phyloP scores from a whole-genome alignment of 2,797 vertebrate genomes.

The Arremon aurantiirostris region DNA sequence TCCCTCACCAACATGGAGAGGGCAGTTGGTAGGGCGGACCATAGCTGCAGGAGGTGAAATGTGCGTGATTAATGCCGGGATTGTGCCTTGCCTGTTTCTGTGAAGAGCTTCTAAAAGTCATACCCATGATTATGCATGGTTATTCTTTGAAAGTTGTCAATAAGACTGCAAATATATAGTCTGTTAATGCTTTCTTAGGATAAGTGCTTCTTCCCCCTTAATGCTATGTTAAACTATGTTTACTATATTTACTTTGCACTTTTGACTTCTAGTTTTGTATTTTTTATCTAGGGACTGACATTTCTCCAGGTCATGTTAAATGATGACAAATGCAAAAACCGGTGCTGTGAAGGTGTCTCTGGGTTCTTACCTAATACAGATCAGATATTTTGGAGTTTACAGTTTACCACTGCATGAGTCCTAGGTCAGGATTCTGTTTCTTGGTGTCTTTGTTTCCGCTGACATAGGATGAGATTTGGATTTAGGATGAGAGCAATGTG shows the following conservation, averaged over 20 bases:
- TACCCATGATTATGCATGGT: neutral
- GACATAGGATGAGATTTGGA: neutral
- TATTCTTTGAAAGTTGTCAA: neutral
- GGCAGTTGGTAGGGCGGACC: neutral
- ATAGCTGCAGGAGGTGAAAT: neutral
- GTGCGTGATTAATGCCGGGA: neutral
- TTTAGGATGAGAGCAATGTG: neutral
- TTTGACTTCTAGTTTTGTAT: neutral
- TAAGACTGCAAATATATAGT: neutral
- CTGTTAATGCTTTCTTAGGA: neutral
- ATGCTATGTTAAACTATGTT: neutral
- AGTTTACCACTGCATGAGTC: neutral
- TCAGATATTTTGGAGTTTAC: neutral
- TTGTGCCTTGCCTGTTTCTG: neutral
- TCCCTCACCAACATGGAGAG: fast-evolving
- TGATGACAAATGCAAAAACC: neutral
- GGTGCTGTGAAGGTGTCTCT: neutral
- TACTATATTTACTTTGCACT: neutral
- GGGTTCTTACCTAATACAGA: neutral
- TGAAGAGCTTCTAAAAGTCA: neutral
- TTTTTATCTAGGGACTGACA: fast-evolving
- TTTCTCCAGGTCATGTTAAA: neutral
- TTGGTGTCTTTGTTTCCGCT: neutral
- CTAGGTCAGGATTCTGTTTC: neutral
- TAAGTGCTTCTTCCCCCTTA: neutral